A percentile compares a stretch with the other conserved stretches of the same genome.
These are phyloP conservation scores for Ctenopoma kingsleyae DNA, from an alignment of 2,797 vertebrate genomes.

Conservation along the genomic window DNA sequence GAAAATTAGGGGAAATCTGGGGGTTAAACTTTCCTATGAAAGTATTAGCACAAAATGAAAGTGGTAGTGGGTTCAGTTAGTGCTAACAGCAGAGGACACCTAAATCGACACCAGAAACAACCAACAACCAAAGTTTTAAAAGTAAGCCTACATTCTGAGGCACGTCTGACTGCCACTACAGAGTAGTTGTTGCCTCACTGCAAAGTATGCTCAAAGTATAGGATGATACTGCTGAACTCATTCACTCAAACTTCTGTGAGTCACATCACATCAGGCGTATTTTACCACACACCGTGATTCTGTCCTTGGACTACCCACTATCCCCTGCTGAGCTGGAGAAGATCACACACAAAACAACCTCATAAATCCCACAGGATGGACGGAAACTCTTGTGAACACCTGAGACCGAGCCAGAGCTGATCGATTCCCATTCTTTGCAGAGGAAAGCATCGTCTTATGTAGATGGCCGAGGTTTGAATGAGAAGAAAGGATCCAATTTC, in stretches of 20 bases:
- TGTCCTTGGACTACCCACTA: constrained; percentile 53
- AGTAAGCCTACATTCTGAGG: not conserved
- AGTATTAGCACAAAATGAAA: not conserved
- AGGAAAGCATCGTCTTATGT: constrained; percentile 71
- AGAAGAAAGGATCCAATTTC: constrained; percentile 82
- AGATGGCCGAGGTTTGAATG: constrained; percentile 74
- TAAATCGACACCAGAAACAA: constrained; percentile 2
- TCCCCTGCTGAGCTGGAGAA: constrained; percentile 51
- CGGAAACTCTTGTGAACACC: constrained; percentile 58
- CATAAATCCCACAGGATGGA: constrained; percentile 53
- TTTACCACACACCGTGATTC: constrained; percentile 36
- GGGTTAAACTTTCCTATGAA: constrained; percentile 3
- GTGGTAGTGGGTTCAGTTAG: not conserved
- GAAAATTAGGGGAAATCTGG: not conserved
- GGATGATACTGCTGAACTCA: constrained; percentile 2
- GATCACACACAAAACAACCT: constrained; percentile 61
- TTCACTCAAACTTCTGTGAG: constrained; percentile 33
- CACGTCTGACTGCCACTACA: constrained; percentile 4
- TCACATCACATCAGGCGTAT: constrained; percentile 24
- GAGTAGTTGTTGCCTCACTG: constrained; percentile 4
- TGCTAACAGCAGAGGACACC: not conserved
- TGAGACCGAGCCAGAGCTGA: constrained; percentile 74
- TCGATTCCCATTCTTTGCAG: constrained; percentile 71
- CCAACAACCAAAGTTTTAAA: not conserved
- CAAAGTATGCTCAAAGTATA: constrained; percentile 13